Percentiles rank a stretch among this genome's conserved stretches.
These are phyloP conservation scores for Tursiops truncatus DNA, from an alignment of 2,113 vertebrate species.

Conservation along the genomic window DNA sequence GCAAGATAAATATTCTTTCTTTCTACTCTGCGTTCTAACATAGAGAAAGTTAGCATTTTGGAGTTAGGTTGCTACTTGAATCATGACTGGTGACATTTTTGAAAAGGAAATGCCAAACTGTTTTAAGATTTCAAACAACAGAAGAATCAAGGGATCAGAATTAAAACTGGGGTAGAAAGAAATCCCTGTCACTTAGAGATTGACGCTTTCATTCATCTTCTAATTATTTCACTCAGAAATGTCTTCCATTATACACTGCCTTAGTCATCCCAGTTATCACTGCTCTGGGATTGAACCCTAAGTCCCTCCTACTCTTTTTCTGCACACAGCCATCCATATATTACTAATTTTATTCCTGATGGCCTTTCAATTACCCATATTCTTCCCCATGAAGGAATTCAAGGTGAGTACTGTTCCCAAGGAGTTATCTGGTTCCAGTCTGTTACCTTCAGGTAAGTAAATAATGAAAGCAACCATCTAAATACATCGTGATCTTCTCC, in stretches of 20 bases:
- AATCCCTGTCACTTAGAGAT: conserved; percentile 29
- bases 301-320: conserved; percentile 14
- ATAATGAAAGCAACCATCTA: background rate
- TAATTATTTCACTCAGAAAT: conserved; percentile 48
- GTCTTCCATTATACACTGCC: background rate
- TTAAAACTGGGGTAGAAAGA: conserved; percentile 34
- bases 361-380: background rate
- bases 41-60: background rate
- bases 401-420: background rate
- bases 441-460: background rate
- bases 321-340: background rate
- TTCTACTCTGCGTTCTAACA: background rate
- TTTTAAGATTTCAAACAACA: conserved; percentile 44
- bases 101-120: conserved; percentile 35
- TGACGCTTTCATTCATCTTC: conserved; percentile 4
- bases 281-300: background rate
- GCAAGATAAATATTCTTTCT: conserved; percentile 24
- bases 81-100: conserved; percentile 33
- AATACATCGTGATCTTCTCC: background rate
- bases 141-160: conserved; percentile 20
- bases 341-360: background rate
- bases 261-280: background rate
- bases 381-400: background rate
- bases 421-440: background rate
- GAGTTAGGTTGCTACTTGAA: conserved; percentile 9